Percentiles rank a stretch among this genome's conserved stretches.
phyloP scores from a whole-genome alignment of 2,888 invertebrate species.

The Leptinotarsa tumamoca region DNA sequence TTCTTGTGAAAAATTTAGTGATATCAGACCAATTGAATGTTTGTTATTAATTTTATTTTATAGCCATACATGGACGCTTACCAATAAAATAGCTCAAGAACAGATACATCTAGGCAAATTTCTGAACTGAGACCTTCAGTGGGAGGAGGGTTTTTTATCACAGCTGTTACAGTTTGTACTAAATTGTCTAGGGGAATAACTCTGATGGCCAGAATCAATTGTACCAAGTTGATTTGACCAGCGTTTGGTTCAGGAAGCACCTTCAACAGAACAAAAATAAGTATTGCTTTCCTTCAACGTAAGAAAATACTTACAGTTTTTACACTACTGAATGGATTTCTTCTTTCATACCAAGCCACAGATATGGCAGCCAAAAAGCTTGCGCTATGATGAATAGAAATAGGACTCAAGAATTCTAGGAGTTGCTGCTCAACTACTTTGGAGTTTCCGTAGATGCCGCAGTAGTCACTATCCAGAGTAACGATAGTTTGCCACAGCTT shows the following conservation, averaged over 20 bases:
- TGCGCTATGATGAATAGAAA: conserved; percentile 84
- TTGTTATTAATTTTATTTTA: background rate
- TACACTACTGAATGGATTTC: conserved; percentile 67
- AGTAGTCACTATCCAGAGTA: conserved; percentile 65
- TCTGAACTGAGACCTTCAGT: conserved; percentile 72
- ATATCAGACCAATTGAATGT: too few species aligned
- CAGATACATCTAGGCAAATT: conserved; percentile 80
- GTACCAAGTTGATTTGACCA: conserved; percentile 81
- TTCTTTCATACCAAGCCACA: conserved; percentile 85
- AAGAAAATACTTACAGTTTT: conserved; percentile 63
- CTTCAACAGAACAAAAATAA: conserved; percentile 55
- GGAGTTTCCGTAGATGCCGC: conserved; percentile 71
- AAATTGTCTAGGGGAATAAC: conserved; percentile 88
- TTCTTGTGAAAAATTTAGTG: too few species aligned
- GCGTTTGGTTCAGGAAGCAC: conserved; percentile 74
- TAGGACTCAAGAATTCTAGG: conserved; percentile 85
- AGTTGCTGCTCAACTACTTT: conserved; percentile 82
- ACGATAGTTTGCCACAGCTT: conserved; percentile 82
- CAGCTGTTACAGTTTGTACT: conserved; percentile 84
- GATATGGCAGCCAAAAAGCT: conserved; percentile 86
- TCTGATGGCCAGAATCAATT: conserved; percentile 82
- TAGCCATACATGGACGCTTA: conserved; percentile 46
- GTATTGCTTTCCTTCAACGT: background rate
- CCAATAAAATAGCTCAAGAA: conserved; percentile 85
- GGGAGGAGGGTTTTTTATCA: conserved; percentile 81